Base-by-base conservation (phyloP, 2,113 vertebrate species). In the Tichodroma muraria region DNA sequence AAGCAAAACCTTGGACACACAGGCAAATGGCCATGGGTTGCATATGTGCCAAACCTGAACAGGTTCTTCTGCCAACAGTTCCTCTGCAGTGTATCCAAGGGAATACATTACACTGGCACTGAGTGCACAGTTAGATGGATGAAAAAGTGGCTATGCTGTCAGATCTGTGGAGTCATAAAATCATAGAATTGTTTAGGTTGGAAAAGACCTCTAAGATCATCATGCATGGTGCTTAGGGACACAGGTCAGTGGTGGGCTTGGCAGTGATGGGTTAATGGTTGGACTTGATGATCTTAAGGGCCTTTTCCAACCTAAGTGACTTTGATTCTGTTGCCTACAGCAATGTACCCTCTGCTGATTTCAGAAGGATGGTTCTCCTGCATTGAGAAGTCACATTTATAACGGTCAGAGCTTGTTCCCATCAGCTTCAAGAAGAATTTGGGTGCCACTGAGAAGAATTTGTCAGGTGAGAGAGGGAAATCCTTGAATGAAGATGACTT, bases 151-250 rank as follows among this genome's bases (percentile, higher is more conserved):
- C 28, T 63, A 6, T 40, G 30, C n/a, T 35, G 35, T 31, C 5
- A 6, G 11, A 63, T 40, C 14, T 0, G 0, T 30, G n/a, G 24
- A 47, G 24, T 53, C 14, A 45, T 28, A 28, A 37, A 69, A 77
- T 54, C 20, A 54, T 4, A 40, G 24, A 35, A n/a, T 14, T 54
- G 28, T 70, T 70, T 30, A 4, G 7, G 28, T 23, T 45, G 47
- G 54, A 60, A 78, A 78, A 61, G 12, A n/a, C 15, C 19, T 20
- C 10, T 38, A 14, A 40, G n/a, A 30, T n/a, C 38, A 45, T 60
- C 42, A 66, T 35, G 31, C 13, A 25, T 21, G 25, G 24, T 79
- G 35, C 13, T 49, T 15, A 56, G 9, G 30, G 57, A 15, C 20
- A n/a, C 2, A 16, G 65, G 9, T 49, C 17, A 25, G 14, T 42